A percentile compares a stretch with the other conserved stretches of the same genome.
These are phyloP conservation scores for Entomyzon cyanotis DNA, from an alignment of 2,113 vertebrate genomes.

Conservation along the genomic window DNA sequence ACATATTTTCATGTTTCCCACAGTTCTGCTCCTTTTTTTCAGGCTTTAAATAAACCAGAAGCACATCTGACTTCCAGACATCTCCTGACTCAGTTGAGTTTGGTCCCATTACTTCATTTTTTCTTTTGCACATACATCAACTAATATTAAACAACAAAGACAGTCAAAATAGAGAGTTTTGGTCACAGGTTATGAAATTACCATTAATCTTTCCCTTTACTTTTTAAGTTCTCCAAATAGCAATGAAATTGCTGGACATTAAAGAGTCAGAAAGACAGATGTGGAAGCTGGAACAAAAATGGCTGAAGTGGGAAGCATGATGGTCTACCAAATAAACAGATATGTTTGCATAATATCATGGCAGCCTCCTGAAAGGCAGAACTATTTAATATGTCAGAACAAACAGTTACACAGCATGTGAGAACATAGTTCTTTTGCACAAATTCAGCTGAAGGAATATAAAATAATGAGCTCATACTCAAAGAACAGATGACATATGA, in stretches of 20 bases:
- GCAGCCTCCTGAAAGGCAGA: background rate
- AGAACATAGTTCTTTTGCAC: background rate
- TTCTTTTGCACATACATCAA: constrained; percentile 30
- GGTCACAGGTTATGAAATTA: constrained; percentile 40
- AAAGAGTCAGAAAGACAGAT: background rate
- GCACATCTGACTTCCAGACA: constrained; percentile 39
- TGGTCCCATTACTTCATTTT: constrained; percentile 50
- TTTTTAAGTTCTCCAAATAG: constrained; percentile 6
- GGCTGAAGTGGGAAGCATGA: background rate
- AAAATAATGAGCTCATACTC: background rate
- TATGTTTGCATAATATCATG: background rate
- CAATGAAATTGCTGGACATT: background rate
- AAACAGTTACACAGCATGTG: background rate
- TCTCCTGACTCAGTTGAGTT: background rate
- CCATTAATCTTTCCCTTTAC: constrained; percentile 12
- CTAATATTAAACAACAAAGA: constrained; percentile 39
- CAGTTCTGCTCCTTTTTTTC: background rate
- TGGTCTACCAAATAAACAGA: background rate
- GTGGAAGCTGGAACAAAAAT: background rate
- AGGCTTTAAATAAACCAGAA: constrained; percentile 47
- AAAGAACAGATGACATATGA: background rate
- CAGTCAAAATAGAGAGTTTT: constrained; percentile 20
- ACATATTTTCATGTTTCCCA: background rate
- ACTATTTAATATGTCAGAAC: background rate
- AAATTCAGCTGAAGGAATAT: background rate